Evolutionary conservation across 2,888 invertebrate genomes (phyloP), one percentile per base, ranked within the genome.

Genomic region (Epistrophe eligans): DNA sequence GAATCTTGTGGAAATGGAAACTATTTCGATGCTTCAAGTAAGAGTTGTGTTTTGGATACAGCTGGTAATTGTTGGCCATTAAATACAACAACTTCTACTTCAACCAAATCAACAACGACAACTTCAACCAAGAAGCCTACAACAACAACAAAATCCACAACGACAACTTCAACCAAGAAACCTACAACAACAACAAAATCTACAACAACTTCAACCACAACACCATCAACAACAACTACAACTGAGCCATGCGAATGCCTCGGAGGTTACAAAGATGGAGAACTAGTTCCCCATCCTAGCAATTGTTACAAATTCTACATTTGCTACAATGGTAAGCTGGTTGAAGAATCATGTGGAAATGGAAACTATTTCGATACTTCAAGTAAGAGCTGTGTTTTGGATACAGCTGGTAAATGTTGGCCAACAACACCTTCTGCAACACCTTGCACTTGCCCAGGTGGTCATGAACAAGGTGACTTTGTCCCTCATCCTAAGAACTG

Each of bases 391-490:
- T 45, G 45, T 45, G 45, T 45, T 45, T 45, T 45, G 45, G 45
- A 45, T 45, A 45, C n/a, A 45, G 8, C 45, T 45, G 43, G 43
- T 43, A 6, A 6, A 15, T 43, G 43, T 15, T 43, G 43, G 28
- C 7, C 35, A 35, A 32, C 40, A 1, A 52, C 73, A 11, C 28
- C 62, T 2, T 11, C 24, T 0, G 10, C 50, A 3, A 15, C 50
- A 19, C 71, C 81, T 7, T 77, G 90, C 28, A 89, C 79, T 17
- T 91, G 91, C 17, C 45, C 52, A 4, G 72, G 66, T 45, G 84
- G 73, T 1, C 70, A 52, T 17, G 45, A 45, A 0, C 84, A 90
- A 17, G 91, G 91, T 0, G 84, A 91, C 0, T 48, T 90, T n/a
- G 43, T 89, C 6, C 62, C 84, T 4, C 15, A 77, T 45, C 76